A percentile compares a stretch with the other conserved stretches of the same genome.
These are phyloP conservation scores for Notodonta dromedarius DNA, from an alignment of 2,888 invertebrate genomes.

Conservation along the genomic window DNA sequence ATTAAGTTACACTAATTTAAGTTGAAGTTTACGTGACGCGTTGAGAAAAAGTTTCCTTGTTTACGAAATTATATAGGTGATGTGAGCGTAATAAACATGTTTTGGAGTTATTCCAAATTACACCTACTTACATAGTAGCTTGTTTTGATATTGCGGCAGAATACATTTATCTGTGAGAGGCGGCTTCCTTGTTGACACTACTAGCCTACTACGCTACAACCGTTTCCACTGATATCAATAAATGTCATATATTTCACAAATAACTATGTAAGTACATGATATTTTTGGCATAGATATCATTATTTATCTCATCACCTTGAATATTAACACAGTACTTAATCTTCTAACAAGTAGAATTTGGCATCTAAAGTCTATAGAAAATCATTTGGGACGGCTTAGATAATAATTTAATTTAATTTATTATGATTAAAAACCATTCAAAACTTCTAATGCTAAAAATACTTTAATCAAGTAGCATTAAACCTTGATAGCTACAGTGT, in stretches of 20 bases:
- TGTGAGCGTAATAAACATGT: conserved; percentile 12
- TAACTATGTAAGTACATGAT: too few relatives aligned
- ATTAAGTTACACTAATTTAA: conserved; percentile 35
- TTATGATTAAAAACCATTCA: background rate
- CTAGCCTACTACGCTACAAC: background rate
- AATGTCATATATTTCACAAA: background rate
- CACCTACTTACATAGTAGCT: conserved; percentile 36
- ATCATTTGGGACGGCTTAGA: too few relatives aligned
- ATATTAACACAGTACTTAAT: too few relatives aligned
- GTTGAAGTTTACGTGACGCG: conserved; percentile 31
- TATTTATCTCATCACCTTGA: too few relatives aligned
- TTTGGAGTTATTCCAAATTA: conserved; percentile 44
- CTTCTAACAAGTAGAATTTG: too few relatives aligned
- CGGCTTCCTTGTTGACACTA: background rate
- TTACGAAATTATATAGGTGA: conserved; percentile 27
- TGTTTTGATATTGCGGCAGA: conserved; percentile 22
- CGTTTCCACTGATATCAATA: background rate
- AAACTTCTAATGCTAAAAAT: background rate
- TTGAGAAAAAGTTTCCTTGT: conserved; percentile 26
- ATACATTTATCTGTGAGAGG: conserved; percentile 14
- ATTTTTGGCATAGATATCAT: too few relatives aligned
- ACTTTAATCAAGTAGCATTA: conserved; percentile 12
- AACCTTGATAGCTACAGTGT: conserved; percentile 24
- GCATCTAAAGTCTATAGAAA: too few relatives aligned
- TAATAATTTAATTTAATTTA: background rate